Evolutionary conservation across 2,888 invertebrate genomes (phyloP).

Genomic region (Drosophila algonquin): DNA sequence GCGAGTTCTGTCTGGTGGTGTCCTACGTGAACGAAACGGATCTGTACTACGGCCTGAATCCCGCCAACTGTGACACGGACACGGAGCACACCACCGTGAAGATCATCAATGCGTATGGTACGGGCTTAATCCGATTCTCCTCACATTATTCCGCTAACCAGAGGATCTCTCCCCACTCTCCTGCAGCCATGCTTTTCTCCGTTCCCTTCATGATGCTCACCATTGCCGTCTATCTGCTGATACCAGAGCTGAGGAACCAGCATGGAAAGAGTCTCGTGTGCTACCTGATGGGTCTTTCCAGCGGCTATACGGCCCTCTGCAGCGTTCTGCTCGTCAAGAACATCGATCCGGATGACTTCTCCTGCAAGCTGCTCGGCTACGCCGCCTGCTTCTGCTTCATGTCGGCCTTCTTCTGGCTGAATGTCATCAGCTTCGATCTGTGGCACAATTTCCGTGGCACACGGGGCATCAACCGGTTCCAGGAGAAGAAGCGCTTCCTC

Average conservation of each 20-base stretch:
- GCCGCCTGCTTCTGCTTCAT: slow-evolving; percentile 91
- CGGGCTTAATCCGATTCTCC: slow-evolving; percentile 25
- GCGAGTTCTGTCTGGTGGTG: slow-evolving; percentile 79
- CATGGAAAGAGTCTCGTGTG: slow-evolving; percentile 92
- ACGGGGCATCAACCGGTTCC: slow-evolving; percentile 75
- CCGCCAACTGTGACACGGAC: slow-evolving; percentile 77
- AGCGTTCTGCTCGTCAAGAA: slow-evolving; percentile 56
- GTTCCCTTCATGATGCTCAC: slow-evolving; percentile 90
- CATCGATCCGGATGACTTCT: slow-evolving; percentile 38
- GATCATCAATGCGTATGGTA: slow-evolving; percentile 79
- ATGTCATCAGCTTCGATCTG: slow-evolving; percentile 94
- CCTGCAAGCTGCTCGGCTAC: slow-evolving; percentile 84
- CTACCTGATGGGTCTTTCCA: slow-evolving; percentile 88
- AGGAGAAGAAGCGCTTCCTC: slow-evolving; percentile 81
- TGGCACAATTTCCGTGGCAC: slow-evolving; percentile 87
- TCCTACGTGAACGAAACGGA: slow-evolving; percentile 64
- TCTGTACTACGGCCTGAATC: slow-evolving; percentile 69
- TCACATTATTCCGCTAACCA: neutral
- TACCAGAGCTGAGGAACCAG: slow-evolving; percentile 89
- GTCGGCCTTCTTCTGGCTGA: slow-evolving; percentile 93
- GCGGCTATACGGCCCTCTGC: slow-evolving; percentile 87
- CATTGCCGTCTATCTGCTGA: slow-evolving; percentile 88
- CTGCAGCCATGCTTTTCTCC: slow-evolving; percentile 88
- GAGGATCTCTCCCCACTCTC: neutral
- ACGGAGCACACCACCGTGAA: slow-evolving; percentile 65